phyloP scores from a whole-genome alignment of 2,888 invertebrate genomes.

The Microctonus brassicae region DNA sequence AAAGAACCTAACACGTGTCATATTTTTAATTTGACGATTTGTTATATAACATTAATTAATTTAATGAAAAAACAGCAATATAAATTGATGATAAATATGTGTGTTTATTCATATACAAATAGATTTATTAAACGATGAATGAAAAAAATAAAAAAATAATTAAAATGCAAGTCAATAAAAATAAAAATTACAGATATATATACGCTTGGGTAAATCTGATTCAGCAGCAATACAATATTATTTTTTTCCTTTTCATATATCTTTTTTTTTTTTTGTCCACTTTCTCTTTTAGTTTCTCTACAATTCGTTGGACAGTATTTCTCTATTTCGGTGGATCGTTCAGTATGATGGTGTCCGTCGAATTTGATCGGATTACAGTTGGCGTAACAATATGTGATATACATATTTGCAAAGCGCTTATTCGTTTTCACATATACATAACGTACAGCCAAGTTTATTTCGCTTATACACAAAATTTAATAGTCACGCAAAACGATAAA shows the following conservation, averaged over 20 bases:
- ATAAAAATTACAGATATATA: conserved; percentile 24
- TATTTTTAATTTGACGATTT: too few species aligned
- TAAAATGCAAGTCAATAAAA: conserved; percentile 10
- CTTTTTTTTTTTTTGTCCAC: not conserved
- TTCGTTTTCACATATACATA: conserved; percentile 22
- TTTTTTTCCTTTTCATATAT: conserved; percentile 1
- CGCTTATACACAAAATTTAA: conserved; percentile 14
- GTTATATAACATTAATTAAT: not conserved
- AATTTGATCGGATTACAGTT: conserved; percentile 41
- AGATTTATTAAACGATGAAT: not conserved
- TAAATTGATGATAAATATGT: too few species aligned
- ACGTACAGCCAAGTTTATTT: conserved; percentile 22
- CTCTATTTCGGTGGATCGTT: conserved; percentile 36
- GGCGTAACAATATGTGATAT: conserved; percentile 33
- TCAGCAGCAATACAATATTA: not conserved
- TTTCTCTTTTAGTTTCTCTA: conserved; percentile 13
- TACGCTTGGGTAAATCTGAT: conserved; percentile 27
- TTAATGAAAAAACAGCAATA: too few species aligned
- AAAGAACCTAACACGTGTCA: conserved; percentile 30
- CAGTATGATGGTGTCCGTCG: conserved; percentile 36
- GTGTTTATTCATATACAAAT: too few species aligned
- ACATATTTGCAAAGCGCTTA: conserved; percentile 28
- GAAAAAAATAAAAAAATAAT: not conserved
- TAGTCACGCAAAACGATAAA: conserved; percentile 17
- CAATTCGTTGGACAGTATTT: conserved; percentile 34